These are phyloP conservation scores for Dyspetes luteomarginatus DNA, from an alignment of 2,888 invertebrate genomes.

Conservation along the genomic window DNA sequence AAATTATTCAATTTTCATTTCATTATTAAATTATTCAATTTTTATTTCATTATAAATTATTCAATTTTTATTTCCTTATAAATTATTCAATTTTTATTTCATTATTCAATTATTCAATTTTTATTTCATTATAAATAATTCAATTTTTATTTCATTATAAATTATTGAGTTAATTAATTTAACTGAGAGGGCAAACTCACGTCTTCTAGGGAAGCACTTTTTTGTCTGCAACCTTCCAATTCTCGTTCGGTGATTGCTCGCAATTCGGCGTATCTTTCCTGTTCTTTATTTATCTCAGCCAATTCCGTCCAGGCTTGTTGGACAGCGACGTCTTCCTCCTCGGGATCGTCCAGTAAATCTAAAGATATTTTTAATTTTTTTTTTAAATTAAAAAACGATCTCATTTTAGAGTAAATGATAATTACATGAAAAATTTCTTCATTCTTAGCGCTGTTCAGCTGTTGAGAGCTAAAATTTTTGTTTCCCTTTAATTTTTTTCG, in stretches of 20 bases:
- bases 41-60: too few species aligned
- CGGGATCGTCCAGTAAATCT: conserved; percentile 81
- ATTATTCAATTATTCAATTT: neutral
- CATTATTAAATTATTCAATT: too few species aligned
- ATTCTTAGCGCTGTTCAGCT: too few species aligned
- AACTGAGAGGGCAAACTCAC: conserved; percentile 84
- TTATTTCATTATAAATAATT: neutral
- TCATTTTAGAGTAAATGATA: too few species aligned
- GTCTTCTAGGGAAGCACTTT: conserved; percentile 93
- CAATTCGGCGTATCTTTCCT: conserved; percentile 91
- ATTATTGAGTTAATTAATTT: conserved; percentile 9
- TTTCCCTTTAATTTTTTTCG: neutral
- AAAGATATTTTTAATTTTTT: conserved; percentile 1
- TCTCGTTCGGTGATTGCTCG: conserved; percentile 92
- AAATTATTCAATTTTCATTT: too few species aligned
- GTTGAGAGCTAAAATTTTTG: neutral
- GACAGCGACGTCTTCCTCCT: conserved; percentile 87
- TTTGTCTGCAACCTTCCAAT: conserved; percentile 90
- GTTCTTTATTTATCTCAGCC: conserved; percentile 93
- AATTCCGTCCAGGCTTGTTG: conserved; percentile 94
- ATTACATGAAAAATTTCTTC: too few species aligned
- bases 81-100: too few species aligned
- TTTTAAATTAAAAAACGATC: too few species aligned
- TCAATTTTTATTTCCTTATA: too few species aligned
- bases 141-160: too few species aligned